phyloP scores from a whole-genome alignment of 2,797 vertebrate species.

The Prunella strophiata region DNA sequence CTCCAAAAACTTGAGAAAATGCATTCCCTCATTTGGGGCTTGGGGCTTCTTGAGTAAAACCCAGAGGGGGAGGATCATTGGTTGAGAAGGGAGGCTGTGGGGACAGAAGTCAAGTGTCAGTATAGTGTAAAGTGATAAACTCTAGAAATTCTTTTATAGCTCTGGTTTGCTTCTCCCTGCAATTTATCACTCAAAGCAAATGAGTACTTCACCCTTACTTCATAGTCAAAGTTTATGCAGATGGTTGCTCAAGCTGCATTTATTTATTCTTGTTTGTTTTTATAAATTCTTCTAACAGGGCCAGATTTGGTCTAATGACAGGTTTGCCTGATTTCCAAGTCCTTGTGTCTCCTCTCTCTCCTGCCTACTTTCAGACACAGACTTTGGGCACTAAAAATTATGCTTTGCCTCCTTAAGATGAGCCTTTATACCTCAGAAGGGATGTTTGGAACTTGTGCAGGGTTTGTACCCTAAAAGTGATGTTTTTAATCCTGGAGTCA shows the following conservation, averaged over 20 bases:
- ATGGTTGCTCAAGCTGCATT: not conserved
- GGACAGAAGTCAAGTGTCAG: not conserved
- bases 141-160: accelerated
- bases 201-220: not conserved
- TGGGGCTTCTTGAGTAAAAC: not conserved
- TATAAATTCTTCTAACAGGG: not conserved
- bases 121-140: not conserved
- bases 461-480: not conserved
- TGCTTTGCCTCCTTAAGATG: not conserved
- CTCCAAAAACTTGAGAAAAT: not conserved
- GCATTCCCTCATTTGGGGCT: not conserved
- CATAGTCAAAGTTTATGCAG: not conserved
- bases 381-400: not conserved
- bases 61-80: not conserved
- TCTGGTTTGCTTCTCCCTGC: not conserved
- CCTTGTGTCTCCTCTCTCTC: not conserved
- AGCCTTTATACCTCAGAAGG: not conserved
- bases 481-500: not conserved
- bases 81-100: not conserved
- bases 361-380: not conserved
- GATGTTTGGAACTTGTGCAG: not conserved
- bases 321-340: not conserved
- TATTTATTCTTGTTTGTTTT: not conserved
- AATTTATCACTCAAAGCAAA: not conserved
- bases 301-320: not conserved